These are phyloP conservation scores for Heteromormyrus szaboi DNA, from an alignment of 2,797 vertebrate genomes.

Conservation along the genomic window DNA sequence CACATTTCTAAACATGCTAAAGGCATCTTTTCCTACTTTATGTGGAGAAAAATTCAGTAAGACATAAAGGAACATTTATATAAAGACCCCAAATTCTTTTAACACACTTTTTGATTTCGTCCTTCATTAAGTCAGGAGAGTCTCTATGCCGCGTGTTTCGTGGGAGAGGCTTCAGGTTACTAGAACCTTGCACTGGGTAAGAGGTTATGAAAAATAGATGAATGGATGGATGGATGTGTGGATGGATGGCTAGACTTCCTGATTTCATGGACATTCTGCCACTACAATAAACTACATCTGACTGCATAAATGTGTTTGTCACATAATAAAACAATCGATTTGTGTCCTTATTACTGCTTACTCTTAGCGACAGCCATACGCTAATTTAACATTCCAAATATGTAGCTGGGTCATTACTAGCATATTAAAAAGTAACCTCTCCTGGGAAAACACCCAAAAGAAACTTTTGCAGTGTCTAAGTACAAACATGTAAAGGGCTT, in stretches of 20 bases:
- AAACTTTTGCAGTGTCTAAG: neutral
- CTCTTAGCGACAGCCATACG: neutral
- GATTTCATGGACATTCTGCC: neutral
- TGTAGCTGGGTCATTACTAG: neutral
- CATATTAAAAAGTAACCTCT: neutral
- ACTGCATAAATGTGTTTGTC: neutral
- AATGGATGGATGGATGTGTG: neutral
- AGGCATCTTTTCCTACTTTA: neutral
- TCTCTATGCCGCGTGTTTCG: neutral
- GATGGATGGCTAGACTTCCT: neutral
- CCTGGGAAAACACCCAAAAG: neutral
- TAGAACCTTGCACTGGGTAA: neutral
- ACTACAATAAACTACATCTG: neutral
- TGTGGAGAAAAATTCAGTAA: neutral
- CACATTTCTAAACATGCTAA: neutral
- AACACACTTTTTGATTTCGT: neutral
- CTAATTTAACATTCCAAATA: neutral
- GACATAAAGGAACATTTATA: neutral
- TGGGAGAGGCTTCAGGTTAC: neutral
- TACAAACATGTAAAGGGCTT: neutral
- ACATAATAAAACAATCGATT: neutral
- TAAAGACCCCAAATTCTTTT: neutral
- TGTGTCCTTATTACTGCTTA: neutral
- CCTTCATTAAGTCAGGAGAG: neutral
- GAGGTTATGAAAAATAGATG: neutral